Base-by-base conservation (phyloP, 2,797 vertebrate species). In the Nannoperca australis region DNA sequence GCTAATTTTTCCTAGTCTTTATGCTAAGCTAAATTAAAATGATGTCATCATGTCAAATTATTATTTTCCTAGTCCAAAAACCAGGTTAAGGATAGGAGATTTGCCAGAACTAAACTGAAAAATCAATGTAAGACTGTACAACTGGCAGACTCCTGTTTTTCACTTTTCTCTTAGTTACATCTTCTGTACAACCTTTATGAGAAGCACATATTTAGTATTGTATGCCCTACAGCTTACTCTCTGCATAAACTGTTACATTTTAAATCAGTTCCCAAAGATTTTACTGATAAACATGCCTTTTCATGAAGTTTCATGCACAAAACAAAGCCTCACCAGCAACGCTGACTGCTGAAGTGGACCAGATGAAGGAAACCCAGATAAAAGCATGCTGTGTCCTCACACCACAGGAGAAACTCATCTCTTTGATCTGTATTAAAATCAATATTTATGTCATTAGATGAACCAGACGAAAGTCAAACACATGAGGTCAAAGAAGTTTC, bases 321-420 rank as follows among this genome's bases (percentile, higher is more conserved):
- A 63, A 32, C 5, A 65, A 60, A 67, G 18, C 20, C 89, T 86
- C 72, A 94, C 93, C 89, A 4, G 54, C 11, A 7, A 44, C 0
- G 17, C 27, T 8, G 68, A 84, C 22, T 0, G 60, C 42, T 8
- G 70, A 72, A 15, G 44, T 3, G 20, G 91, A 27, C 53, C 82
- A 91, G 49, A 89, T 9, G 54, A 87, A 24, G 18, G 62, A 78
- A 68, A 81, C 0, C 73, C 76, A 82, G 70, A 5, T 7, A 3
- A 59, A 32, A 58, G 61, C 47, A 7, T 2, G 22, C 2, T 2
- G 32, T 1, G 14, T 75, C 66, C 60, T 78, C 42, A 42, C 38
- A 15, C 4, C 65, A 12, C 36, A 24, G 36, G 24, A 56, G 55
- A 34, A 20, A 47, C 40, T 32, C 51, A 27, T 62, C 17, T 0